Evolutionary conservation across 2,113 vertebrate species (phyloP), one percentile per base, ranked within the genome.

Genomic region (Benitochromis conjunctus): DNA sequence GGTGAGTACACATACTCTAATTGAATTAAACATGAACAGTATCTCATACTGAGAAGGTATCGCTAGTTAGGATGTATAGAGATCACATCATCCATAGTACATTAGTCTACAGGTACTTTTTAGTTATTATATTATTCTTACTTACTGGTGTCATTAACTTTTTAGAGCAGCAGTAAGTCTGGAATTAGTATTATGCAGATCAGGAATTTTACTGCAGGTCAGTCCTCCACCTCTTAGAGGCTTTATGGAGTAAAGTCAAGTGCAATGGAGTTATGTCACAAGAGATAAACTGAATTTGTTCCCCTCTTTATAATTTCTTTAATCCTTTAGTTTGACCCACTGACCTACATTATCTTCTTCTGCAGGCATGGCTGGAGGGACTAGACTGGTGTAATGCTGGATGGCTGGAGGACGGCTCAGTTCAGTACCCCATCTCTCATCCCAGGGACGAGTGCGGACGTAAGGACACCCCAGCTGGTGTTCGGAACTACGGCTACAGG

Each of bases 381-480:
- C 91, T 99, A 88, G 97, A 99, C 90, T 99, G 98, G 98, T 99
- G 98, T 94, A 98, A 99, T 13, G 98, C 98, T 0, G 98, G 98
- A 38, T 99, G 98, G 98, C 93, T 99, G 89, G 95, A 97, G 34
- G 98, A 99, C 3, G 98, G 98, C 62, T 99, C 98, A 0, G 98
- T 99, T 83, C 98, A 98, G 76, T 99, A 99, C 24, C 98, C 98
- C 3, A 97, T 99, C 92, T 94, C 97, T 82, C 96, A 96, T 84
- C 97, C 98, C 0, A 96, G 98, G 11, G 98, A 98, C 71, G 87
- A 96, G 79, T 99, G 98, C 3, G 98, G 98, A 18, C 96, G 84
- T 43, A 97, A 97, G 81, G 97, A 97, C 76, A 94, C 89, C 1
- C 95, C 97, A 0, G 96, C 97, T 1, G 98, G 98, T 0, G 97